Evolutionary conservation across 1,140 invertebrate genomes (phyloP).

Genomic region (Aphelenchoides fujianensis): DNA sequence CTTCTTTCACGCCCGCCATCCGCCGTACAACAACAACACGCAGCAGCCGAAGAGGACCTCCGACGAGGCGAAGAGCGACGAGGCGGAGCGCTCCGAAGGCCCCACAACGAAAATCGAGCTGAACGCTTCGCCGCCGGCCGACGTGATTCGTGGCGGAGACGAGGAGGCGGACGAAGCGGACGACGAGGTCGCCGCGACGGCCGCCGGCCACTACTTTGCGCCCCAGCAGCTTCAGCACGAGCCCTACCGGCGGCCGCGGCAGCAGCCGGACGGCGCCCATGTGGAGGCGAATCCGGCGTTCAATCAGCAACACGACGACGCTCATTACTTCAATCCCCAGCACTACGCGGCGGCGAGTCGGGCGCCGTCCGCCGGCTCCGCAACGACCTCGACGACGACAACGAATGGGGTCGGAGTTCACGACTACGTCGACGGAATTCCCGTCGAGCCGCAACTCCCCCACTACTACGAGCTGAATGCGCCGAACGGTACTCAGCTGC

Average conservation of each 20-base stretch:
- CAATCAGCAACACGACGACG: constrained; percentile 6
- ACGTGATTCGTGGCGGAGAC: not conserved
- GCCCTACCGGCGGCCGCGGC: too few species aligned
- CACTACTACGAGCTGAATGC: constrained; percentile 17
- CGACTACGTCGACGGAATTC: too few species aligned
- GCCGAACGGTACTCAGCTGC: not conserved
- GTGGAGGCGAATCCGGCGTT: constrained; percentile 6
- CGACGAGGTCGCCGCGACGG: too few species aligned
- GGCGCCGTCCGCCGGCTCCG: not conserved
- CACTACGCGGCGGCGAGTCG: not conserved
- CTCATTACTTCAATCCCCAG: constrained; percentile 14
- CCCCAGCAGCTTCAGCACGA: not conserved
- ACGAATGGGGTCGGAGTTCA: not conserved
- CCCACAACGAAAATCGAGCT: not conserved
- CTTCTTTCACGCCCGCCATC: not conserved
- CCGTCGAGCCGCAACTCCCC: not conserved
- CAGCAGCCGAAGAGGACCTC: too few species aligned
- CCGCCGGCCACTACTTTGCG: constrained; percentile 1
- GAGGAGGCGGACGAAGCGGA: not conserved
- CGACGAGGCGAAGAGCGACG: too few species aligned
- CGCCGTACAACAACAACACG: not conserved
- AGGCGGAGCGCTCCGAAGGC: too few species aligned
- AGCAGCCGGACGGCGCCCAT: constrained; percentile 4
- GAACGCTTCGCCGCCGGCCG: too few species aligned
- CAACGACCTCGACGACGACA: not conserved